Percentiles rank a stretch among this genome's conserved stretches.
These are phyloP conservation scores for Atrichornis clamosus DNA, from an alignment of 2,113 vertebrate genomes.

Conservation along the genomic window DNA sequence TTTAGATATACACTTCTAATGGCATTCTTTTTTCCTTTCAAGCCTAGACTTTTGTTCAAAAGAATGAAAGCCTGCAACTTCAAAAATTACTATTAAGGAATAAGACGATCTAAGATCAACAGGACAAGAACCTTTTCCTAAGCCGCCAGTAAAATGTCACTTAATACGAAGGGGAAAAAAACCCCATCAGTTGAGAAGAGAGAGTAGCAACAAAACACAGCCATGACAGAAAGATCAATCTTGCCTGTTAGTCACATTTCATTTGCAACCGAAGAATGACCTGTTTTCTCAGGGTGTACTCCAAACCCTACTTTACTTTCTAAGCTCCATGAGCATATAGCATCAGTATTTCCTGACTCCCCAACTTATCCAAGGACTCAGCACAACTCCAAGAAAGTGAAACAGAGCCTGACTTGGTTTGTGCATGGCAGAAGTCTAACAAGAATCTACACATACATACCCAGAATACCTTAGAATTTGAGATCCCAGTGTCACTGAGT, in stretches of 20 bases:
- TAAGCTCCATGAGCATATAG: neutral
- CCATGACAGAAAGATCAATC: neutral
- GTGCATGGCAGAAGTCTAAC: neutral
- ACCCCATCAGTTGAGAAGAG: neutral
- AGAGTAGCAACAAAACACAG: neutral
- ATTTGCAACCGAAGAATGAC: neutral
- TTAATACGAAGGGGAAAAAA: neutral
- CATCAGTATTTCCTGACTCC: neutral
- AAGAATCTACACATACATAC: neutral
- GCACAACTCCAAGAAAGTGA: neutral
- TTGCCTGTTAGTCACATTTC: neutral
- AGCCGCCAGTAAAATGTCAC: neutral
- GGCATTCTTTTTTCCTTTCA: neutral
- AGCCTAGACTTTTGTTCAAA: neutral
- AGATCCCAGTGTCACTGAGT: neutral
- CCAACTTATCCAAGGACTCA: neutral
- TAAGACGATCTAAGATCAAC: neutral
- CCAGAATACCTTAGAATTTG: neutral
- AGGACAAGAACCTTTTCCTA: neutral
- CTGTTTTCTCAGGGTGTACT: neutral
- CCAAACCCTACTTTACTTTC: neutral
- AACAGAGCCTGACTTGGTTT: neutral
- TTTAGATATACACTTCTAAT: neutral
- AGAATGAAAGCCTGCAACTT: neutral
- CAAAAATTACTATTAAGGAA: neutral